These are phyloP conservation scores for Enteromius argenteus DNA, from an alignment of 2,797 vertebrate genomes.

Conservation along the genomic window DNA sequence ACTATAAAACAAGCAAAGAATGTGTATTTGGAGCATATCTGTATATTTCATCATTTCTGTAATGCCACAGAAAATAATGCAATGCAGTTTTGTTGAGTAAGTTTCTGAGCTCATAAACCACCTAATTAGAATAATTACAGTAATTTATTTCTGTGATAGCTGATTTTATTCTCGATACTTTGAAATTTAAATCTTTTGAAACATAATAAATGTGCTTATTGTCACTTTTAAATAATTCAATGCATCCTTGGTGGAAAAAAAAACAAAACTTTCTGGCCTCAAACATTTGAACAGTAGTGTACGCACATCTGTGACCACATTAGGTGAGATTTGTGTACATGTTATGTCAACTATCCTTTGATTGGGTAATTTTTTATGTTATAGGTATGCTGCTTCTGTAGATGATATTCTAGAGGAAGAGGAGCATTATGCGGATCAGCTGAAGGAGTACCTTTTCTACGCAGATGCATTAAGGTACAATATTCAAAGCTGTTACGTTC, in stretches of 20 bases:
- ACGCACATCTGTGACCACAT: not conserved
- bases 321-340: not conserved
- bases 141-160: not conserved
- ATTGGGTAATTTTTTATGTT: not conserved
- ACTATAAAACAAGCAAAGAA: too few relatives aligned
- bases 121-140: not conserved
- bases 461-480: slow-evolving; percentile 89
- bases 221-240: not conserved
- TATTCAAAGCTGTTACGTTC: not conserved
- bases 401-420: slow-evolving; percentile 97
- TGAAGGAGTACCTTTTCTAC: slow-evolving; percentile 97
- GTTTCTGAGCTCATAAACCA: too few relatives aligned
- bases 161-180: not conserved
- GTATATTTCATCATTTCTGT: too few relatives aligned
- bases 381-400: slow-evolving; percentile 92
- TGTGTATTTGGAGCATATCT: too few relatives aligned
- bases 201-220: not conserved
- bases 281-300: not conserved
- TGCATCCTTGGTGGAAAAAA: not conserved
- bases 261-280: not conserved
- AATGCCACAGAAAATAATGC: too few relatives aligned
- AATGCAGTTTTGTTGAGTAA: too few relatives aligned
- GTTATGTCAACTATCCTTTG: not conserved
- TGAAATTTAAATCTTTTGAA: not conserved
- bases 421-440: slow-evolving; percentile 95